Evolutionary conservation across 2,888 invertebrate species (phyloP), one percentile per base, ranked within the genome.

Genomic region (Melanargia galathea): DNA sequence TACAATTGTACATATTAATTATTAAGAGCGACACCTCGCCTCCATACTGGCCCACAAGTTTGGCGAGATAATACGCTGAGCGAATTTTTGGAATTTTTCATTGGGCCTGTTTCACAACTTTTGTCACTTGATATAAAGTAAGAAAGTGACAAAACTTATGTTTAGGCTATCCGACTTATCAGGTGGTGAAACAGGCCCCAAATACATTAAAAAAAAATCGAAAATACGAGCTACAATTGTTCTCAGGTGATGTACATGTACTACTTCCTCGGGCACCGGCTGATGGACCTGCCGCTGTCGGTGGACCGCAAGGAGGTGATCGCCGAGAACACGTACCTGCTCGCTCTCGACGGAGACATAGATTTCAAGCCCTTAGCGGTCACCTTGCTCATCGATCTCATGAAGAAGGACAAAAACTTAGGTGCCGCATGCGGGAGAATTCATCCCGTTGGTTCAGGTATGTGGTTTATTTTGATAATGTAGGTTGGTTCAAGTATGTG

Each of bases 401-500:
- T 97, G 97, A 96, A 96, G 84, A 96, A 95, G 70, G 95, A 97
- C 77, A 93, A 92, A 73, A 93, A 94, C 71, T 87, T 97, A 69
- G 97, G 97, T 1, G 97, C 97, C 10, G 97, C 97, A 18, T 97
- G 97, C 80, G 97, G 97, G 0, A 93, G 97, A 63, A 97, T 97
- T 75, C 97, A 97, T 90, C 97, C 97, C 0, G 93, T 97, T 54
- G 97, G 97, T 35, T 92, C 94, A 43, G 93, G 90, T 90, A 16
- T 1, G 18, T 4, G 7, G 18, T 43, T 43, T 8, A 20, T 8
- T 16, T 43, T n/a, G n/a, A 16, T 16, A 7, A 7, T 16, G 7
- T 40, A 38, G 30, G 8, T 8, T 4, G 30, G 30, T 30, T 30
- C n/a, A n/a, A n/a, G n/a, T n/a, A n/a, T n/a, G n/a, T n/a, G n/a